Percentiles rank a stretch among this genome's conserved stretches.
Evolutionary conservation across 2,113 vertebrate genomes (phyloP).

Genomic region (Dasypus novemcinctus): DNA sequence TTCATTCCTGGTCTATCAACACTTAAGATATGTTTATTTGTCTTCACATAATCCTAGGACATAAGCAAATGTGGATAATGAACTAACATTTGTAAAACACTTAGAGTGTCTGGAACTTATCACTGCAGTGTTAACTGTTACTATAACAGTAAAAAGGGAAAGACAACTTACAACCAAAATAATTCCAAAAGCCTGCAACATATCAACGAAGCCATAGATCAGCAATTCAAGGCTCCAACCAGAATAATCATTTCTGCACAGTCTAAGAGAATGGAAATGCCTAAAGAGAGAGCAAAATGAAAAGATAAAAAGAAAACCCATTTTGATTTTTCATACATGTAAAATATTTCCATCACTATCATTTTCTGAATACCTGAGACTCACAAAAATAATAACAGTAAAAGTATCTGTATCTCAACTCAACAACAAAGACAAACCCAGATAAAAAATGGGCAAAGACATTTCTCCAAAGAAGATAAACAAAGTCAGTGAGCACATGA

Average conservation of each 20-base stretch:
- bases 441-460: no score
- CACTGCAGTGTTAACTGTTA: not conserved
- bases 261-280: conserved; percentile 21
- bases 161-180: not conserved
- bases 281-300: not conserved
- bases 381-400: conserved; percentile 13
- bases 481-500: no score
- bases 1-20: conserved; percentile 1
- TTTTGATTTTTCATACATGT: conserved; percentile 27
- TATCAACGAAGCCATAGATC: not conserved
- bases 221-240: conserved; percentile 27
- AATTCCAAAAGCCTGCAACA: conserved; percentile 2
- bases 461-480: no score
- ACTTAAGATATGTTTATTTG: conserved; percentile 8
- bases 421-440: no score
- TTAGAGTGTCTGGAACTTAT: conserved; percentile 24
- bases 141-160: conserved; percentile 18
- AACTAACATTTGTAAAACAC: not conserved
- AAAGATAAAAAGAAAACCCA: not conserved
- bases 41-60: not conserved
- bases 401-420: not conserved
- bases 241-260: conserved; percentile 33
- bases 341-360: conserved; percentile 36
- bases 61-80: not conserved
- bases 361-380: conserved; percentile 18